Evolutionary conservation across 2,113 vertebrate genomes (phyloP), one percentile per base, ranked within the genome.

Genomic region (Oreochromis tanganicae): DNA sequence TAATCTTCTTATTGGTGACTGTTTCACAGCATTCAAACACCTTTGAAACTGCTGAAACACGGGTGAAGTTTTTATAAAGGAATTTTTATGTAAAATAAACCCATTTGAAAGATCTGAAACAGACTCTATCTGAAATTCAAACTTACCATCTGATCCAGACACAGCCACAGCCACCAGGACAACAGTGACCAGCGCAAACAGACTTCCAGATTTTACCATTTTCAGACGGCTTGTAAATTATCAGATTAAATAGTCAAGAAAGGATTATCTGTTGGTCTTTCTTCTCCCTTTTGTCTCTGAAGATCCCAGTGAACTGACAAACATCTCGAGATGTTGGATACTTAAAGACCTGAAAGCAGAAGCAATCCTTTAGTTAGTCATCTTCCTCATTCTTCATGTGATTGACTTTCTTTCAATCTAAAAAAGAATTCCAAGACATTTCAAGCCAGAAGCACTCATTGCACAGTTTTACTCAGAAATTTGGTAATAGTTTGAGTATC

Each of bases 21-120:
- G 0, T 36, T 11, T 1, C 75, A 10, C 94, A 95, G 89, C 93
- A 95, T 6, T 41, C 2, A 0, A 85, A 17, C 73, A 90, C 54
- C 73, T 93, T 93, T 24, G 85, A 68, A 68, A 0, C 86, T 83
- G n/a, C 1, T 5, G 21, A 19, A 41, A 61, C 4, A 61, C 2
- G 12, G 4, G 19, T 82, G 2, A 5, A 0, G 10, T 36, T 41
- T 41, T 21, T 71, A 41, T 12, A 29, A 41, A 29, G 16, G 16
- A 1, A 5, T 78, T 32, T 38, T 32, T 32, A 13, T 50, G 21
- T 19, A 9, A 81, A 4, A 14, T 6, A 29, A 17, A 41, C 2
- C 0, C 3, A 38, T 12, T 13, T 83, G 24, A 50, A 59, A 10
- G 17, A 19, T 10, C 3, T 16, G 24, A 56, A 29, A 59, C 36